Evolutionary conservation across 2,113 vertebrate species (phyloP), one percentile per base, ranked within the genome.

Genomic region (Motacilla tschutschensis): DNA sequence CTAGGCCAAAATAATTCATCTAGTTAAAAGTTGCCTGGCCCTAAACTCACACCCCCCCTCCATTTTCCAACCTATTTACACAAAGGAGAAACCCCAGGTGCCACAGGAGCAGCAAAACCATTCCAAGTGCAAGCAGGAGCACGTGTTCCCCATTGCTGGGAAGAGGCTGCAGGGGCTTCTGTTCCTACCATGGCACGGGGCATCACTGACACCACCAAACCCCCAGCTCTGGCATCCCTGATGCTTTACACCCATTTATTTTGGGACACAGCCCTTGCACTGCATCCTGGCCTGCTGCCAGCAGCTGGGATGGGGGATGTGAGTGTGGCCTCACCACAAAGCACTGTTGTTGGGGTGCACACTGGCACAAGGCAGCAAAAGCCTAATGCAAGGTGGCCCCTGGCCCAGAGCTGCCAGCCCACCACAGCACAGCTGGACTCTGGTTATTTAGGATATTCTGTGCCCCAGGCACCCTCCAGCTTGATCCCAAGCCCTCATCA

Each of bases 351-450:
- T 47, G 29, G 14, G 17, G 33, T 33, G 50, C 41, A 59, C 19
- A 7, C 26, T 33, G 10, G 31, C 51, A 66, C 38, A n/a, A 35
- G 38, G 14, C 66, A 66, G 19, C 8, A 5, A 62, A 47, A 79
- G 6, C 66, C 55, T 40, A 4, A 20, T 0, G 1, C 40, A 38
- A 63, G 9, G 35, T 6, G 40, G 15, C 22, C 50, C 48, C 28
- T 14, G 2, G 43, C 35, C 73, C 54, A 67, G 50, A 63, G 35
- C 59, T 60, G 29, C 59, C 36, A 63, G 17, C 40, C 58, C 64
- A 58, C 28, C 66, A 62, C 24, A 58, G 15, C n/a, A 50, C 0
- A 0, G 18, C 41, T 26, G 6, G 6, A 7, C 2, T 70, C 2
- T 2, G 0, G 2, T 33, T 44, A 31, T 40, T 57, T 29, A 28